phyloP scores from a whole-genome alignment of 2,888 invertebrate genomes.

The Drosophila imparisetae region DNA sequence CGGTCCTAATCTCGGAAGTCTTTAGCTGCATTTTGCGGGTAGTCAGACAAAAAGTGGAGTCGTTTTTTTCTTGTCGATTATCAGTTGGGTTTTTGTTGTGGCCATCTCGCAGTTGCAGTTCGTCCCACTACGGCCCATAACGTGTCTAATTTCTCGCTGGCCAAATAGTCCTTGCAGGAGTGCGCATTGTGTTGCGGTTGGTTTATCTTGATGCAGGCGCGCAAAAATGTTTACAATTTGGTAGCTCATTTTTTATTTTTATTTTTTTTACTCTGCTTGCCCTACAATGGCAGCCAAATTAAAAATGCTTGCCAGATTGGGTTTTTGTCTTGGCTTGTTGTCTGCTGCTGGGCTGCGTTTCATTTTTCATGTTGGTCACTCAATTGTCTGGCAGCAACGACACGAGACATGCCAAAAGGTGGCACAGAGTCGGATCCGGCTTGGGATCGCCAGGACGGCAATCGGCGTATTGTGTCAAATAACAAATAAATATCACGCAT shows the following conservation, averaged over 20 bases:
- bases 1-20: slow-evolving; percentile 55
- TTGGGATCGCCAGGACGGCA: slow-evolving; percentile 30
- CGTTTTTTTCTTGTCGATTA: slow-evolving; percentile 48
- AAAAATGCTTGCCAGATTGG: slow-evolving; percentile 63
- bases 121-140: slow-evolving; percentile 52
- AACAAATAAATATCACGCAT: slow-evolving; percentile 81
- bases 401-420: slow-evolving; percentile 73
- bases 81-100: slow-evolving; percentile 66
- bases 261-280: slow-evolving; percentile 8
- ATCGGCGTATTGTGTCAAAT: slow-evolving; percentile 79
- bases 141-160: slow-evolving; percentile 79
- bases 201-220: slow-evolving; percentile 77
- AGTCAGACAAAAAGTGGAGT: slow-evolving; percentile 50
- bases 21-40: slow-evolving; percentile 46
- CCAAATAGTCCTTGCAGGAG: slow-evolving; percentile 73
- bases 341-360: slow-evolving; percentile 47
- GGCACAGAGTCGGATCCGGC: slow-evolving; percentile 16
- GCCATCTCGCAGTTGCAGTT: slow-evolving; percentile 51
- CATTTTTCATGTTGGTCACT: slow-evolving; percentile 80
- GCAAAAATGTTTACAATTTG: slow-evolving; percentile 79
- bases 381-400: slow-evolving; percentile 65
- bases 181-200: slow-evolving; percentile 63
- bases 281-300: slow-evolving; percentile 71
- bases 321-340: slow-evolving; percentile 34
- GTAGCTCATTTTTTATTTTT: slow-evolving; percentile 46